phyloP scores from a whole-genome alignment of 2,113 vertebrate species.

The Phocoena sinus region DNA sequence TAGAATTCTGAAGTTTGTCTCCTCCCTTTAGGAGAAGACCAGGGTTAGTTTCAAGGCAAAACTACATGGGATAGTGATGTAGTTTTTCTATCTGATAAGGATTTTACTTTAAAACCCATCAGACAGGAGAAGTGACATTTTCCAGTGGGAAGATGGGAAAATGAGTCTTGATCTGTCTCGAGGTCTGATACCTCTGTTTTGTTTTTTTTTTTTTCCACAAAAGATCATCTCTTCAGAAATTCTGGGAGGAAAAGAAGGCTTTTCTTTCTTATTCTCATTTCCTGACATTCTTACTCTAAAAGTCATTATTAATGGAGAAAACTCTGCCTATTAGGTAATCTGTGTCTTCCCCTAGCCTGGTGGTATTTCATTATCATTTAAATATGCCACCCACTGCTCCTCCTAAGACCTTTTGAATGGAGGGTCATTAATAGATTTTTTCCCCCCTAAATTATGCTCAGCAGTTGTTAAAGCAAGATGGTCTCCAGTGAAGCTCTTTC shows the following conservation, averaged over 20 bases:
- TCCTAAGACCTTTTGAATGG: conserved; percentile 53
- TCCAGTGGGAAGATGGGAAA: not conserved
- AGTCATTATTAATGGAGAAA: conserved; percentile 44
- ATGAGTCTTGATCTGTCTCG: not conserved
- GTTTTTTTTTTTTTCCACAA: not conserved
- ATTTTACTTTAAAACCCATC: conserved; percentile 46
- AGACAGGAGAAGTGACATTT: conserved; percentile 46
- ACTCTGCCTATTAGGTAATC: not conserved
- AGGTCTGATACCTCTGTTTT: not conserved
- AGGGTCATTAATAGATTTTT: conserved; percentile 22
- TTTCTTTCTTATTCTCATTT: conserved; percentile 42
- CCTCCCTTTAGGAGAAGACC: not conserved
- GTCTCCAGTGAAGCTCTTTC: not conserved
- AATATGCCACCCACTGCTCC: conserved; percentile 56
- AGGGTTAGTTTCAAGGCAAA: not conserved
- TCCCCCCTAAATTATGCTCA: conserved; percentile 44
- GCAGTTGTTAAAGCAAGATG: conserved; percentile 29
- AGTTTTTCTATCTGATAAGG: not conserved
- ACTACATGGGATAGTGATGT: not conserved
- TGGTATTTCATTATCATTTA: conserved; percentile 63
- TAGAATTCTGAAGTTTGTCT: not conserved
- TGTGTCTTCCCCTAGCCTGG: conserved; percentile 15
- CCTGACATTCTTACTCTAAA: conserved; percentile 47
- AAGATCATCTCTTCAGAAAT: conserved; percentile 59
- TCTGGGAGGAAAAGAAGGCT: not conserved